Evolutionary conservation across 2,113 vertebrate species (phyloP), one percentile per base, ranked within the genome.

Genomic region (Halcyon senegalensis): DNA sequence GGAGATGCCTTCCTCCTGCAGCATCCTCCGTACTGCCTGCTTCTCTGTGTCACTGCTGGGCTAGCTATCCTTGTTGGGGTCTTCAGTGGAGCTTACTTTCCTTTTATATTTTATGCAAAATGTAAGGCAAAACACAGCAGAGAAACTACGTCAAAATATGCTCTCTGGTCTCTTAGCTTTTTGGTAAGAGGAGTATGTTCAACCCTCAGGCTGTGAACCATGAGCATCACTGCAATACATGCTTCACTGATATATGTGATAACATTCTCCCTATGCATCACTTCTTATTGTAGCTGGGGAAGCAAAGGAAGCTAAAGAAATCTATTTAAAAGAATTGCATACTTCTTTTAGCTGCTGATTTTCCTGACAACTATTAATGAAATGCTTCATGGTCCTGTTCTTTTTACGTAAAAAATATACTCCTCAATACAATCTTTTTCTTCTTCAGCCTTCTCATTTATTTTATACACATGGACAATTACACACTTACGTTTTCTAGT

Each of bases 271-370:
- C 79, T 53, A 31, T 60, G 64, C 76, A 90, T 59, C 70, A 91
- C 59, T 91, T 89, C 72, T 83, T 83, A 83, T 90, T 44, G 58
- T 76, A 69, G 59, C 64, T 77, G 5, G 44, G 33, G 19, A 90
- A 91, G n/a, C 83, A 20, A 16, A 89, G 19, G 9, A 94, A 91
- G 82, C n/a, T 85, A 87, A 72, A 79, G 66, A 94, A 96, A 91
- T 25, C 15, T 5, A 39, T 81, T 84, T 41, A 1, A 74, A 75
- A 89, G 56, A 69, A 16, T 2, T 33, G n/a, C 31, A 2, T 87
- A 87, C 93, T 93, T 93, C 78, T 96, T 88, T 87, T 58, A 88
- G 59, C 79, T 56, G 75, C n/a, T 93, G 67, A 93, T 96, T 85
- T 94, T 77, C 50, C 67, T 85, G 75, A 85, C 69, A 91, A 84